Conservation (phyloP, 2,888 invertebrate genomes). For the Oscheius onirici region DNA sequence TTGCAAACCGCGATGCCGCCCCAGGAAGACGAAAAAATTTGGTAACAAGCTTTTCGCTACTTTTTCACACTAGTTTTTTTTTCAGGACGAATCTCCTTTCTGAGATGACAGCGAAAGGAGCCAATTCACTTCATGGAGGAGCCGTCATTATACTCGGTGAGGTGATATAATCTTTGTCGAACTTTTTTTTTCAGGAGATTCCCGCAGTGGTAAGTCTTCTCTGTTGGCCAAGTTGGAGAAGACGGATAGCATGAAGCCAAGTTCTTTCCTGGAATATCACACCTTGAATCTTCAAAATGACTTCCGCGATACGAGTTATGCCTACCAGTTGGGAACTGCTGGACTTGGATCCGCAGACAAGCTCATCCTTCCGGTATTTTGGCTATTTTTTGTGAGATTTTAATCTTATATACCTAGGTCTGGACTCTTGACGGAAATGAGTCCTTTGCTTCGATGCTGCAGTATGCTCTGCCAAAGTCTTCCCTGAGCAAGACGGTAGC, state of each 20-base stretch:
- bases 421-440: slow-evolving; percentile 66
- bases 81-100: slow-evolving; percentile 60
- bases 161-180: neutral
- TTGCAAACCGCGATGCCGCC: slow-evolving; percentile 8
- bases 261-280: slow-evolving; percentile 67
- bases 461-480: slow-evolving; percentile 57
- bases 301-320: slow-evolving; percentile 63
- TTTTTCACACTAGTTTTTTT: neutral
- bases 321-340: slow-evolving; percentile 67
- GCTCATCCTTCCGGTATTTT: slow-evolving; percentile 43
- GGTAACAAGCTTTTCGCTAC: no score
- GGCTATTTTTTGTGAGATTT: neutral
- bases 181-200: slow-evolving; percentile 49
- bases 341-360: slow-evolving; percentile 61
- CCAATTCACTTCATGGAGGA: slow-evolving; percentile 52
- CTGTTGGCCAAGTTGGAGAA: slow-evolving; percentile 61
- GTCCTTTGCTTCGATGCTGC: slow-evolving; percentile 55
- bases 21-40: slow-evolving; percentile 32
- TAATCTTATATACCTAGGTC: slow-evolving; percentile 32
- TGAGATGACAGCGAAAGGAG: slow-evolving; percentile 62
- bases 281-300: slow-evolving; percentile 65
- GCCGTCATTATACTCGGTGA: slow-evolving; percentile 65
- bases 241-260: slow-evolving; percentile 37
- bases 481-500: slow-evolving; percentile 55
- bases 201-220: slow-evolving; percentile 62